Evolutionary conservation across 2,113 vertebrate genomes (phyloP).

Genomic region (Sarotherodon lohbergeri): DNA sequence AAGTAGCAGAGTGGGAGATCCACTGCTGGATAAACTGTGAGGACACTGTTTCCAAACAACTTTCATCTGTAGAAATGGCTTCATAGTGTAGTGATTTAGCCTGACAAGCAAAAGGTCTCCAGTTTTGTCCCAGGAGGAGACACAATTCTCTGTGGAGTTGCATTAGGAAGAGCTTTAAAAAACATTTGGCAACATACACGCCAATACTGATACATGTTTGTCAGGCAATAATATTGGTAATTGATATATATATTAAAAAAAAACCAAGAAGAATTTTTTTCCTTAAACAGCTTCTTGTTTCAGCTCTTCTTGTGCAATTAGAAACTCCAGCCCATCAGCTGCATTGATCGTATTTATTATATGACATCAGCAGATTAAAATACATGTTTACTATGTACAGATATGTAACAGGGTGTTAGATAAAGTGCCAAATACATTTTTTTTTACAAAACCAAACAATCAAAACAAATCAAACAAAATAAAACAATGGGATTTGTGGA

Average conservation of each 20-base stretch:
- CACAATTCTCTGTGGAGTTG: neutral
- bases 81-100: neutral
- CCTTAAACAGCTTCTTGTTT: neutral
- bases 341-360: slow-evolving; percentile 64
- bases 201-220: neutral
- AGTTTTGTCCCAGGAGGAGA: neutral
- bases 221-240: neutral
- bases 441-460: slow-evolving; percentile 33
- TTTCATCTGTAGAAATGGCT: neutral
- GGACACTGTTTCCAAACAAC: neutral
- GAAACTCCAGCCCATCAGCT: neutral
- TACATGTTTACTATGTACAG: slow-evolving; percentile 71
- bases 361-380: slow-evolving; percentile 72
- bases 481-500: slow-evolving; percentile 43
- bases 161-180: neutral
- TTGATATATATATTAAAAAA: neutral
- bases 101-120: neutral
- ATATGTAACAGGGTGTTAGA: slow-evolving; percentile 64
- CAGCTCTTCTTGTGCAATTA: neutral
- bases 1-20: neutral
- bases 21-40: neutral
- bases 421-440: slow-evolving; percentile 67
- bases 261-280: neutral
- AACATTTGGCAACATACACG: neutral
- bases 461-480: slow-evolving; percentile 29